These are phyloP conservation scores for Euphydryas editha DNA, from an alignment of 2,888 invertebrate genomes.

Conservation along the genomic window DNA sequence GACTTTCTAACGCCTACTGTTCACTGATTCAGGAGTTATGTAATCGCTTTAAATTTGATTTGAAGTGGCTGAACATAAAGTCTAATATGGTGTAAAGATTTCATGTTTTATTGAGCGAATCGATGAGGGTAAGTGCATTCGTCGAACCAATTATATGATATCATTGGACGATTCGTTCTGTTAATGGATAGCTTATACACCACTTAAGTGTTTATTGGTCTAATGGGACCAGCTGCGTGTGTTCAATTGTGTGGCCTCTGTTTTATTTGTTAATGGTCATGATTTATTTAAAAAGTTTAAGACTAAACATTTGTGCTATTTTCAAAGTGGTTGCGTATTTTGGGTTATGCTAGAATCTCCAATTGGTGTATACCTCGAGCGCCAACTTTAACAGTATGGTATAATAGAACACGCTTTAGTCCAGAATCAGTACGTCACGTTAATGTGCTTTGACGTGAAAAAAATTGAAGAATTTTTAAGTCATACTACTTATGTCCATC, in stretches of 20 bases:
- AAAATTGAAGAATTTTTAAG: too few species aligned
- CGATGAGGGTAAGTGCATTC: conserved; percentile 23
- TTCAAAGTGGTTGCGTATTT: too few species aligned
- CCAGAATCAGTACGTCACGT: too few species aligned
- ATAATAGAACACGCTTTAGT: too few species aligned
- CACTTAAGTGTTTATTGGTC: conserved; percentile 30
- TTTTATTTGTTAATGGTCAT: conserved; percentile 1
- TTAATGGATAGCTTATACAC: conserved; percentile 21
- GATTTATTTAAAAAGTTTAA: neutral
- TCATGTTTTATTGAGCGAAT: conserved; percentile 8
- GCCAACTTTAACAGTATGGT: too few species aligned
- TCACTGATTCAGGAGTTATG: conserved; percentile 8
- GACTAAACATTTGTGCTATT: neutral
- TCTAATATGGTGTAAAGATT: neutral
- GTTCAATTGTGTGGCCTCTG: conserved; percentile 14
- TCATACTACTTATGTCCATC: too few species aligned
- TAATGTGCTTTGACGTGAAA: too few species aligned
- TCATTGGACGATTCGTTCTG: conserved; percentile 25
- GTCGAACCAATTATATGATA: conserved; percentile 18
- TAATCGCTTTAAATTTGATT: neutral
- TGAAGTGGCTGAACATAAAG: neutral
- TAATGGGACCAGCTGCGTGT: conserved; percentile 24
- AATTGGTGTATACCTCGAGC: too few species aligned
- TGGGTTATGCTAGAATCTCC: too few species aligned
- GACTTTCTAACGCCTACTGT: conserved; percentile 21